Base-by-base conservation (phyloP, 2,113 vertebrate genomes). In the Syngnathus typhle region DNA sequence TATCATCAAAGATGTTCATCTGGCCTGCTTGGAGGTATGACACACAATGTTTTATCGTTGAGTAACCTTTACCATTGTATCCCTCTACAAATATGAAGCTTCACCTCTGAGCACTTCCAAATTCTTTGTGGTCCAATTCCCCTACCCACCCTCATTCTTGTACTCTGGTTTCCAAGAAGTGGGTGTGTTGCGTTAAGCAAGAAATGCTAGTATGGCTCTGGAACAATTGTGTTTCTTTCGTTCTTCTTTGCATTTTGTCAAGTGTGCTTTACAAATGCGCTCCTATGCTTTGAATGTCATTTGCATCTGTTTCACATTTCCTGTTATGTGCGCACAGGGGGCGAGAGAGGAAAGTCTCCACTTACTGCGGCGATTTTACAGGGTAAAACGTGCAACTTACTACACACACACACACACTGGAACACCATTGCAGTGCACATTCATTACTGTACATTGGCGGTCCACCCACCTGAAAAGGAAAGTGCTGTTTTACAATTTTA, bases 311-410 rank as follows among this genome's bases (percentile, higher is more conserved):
- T 55, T 52, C 19, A 55, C 21, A 55, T 55, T 23, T 27, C 21
- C 10, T 55, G 55, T 13, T 58, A 7, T 36, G 27, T 36, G 27
- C 8, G 8, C 36, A 37, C 85, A 98, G 97, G 97, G 97, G 6
- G 97, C 95, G 0, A 93, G 94, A 82, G 96, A 98, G 81, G 97
- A 99, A 84, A 97, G 97, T 19, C 92, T 98, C 67, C 95, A 96
- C 80, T 91, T 98, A 7, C 88, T 96, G 0, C 92, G 96, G 18
- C 87, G 92, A 54, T 98, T 98, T 81, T 98, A 98, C 81, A 98
- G 97, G 93, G 97, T 93, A 85, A 79, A 32, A 83, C 58, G 7
- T 39, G 11, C 5, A 43, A 60, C 62, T 4, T 2, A 23, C 60
- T 59, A 11, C 60, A 32, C 27, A 27, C 41, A 0, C 10, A 43